Base-by-base conservation (phyloP, 2,888 invertebrate species). In the Trimorus sp. region DNA sequence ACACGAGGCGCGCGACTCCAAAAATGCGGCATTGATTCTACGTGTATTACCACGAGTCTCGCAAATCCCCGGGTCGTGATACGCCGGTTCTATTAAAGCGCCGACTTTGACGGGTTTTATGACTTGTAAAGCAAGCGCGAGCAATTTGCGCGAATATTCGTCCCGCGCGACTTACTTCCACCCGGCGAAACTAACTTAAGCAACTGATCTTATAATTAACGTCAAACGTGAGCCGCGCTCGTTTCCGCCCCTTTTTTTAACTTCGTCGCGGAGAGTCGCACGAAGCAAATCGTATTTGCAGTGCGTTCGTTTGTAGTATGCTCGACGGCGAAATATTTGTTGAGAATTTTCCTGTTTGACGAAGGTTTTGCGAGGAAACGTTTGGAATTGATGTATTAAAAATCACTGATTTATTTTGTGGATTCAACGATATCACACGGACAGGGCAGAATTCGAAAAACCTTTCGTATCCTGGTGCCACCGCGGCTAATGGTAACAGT, bases 11-110 rank as follows among this genome's bases (percentile, higher is more conserved):
- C 69, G 45, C 45, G 16, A 26, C 26, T 26, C n/a, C 62, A 77
- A 77, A 77, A 77, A 77, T 69, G 69, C 48, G 49, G 40, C 63
- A 77, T 77, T 77, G 77, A 77, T 77, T 77, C 56, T 40, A 58
- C 70, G 45, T 63, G 51, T 40, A 58, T 63, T 70, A 58, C 58
- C 77, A 53, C 53, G 16, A 45, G 14, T 53, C 49, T 65, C 48
- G 63, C 63, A 63, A 63, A 63, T 63, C 38, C 26, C 40, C 62
- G 9, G n/a, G n/a, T 71, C 38, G 16, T 48, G 48, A 73, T 37
- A 73, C 56, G 56, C 15, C 51, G 56, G 45, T 15, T 73, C 54
- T 62, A 53, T 62, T 71, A 71, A 71, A 53, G 51, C 42, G 70
- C 12, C 49, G 40, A 59, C 58, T 69, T 56, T 54, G 56, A 42